phyloP scores from a whole-genome alignment of 1,140 invertebrate species.

The Samia ricini region DNA sequence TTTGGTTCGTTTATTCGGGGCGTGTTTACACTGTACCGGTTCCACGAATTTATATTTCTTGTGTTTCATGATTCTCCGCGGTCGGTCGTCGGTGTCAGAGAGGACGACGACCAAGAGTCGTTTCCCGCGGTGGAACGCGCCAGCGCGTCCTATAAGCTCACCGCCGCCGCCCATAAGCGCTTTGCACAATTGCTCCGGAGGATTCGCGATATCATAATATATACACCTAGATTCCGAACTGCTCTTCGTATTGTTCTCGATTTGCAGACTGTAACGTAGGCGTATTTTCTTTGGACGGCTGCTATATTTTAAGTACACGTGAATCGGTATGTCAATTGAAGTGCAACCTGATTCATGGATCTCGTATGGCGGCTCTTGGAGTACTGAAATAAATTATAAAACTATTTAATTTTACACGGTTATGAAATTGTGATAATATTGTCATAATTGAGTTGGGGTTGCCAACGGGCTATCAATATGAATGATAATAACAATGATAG shows the following conservation, averaged over 20 bases:
- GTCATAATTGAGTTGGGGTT: conserved; percentile 11
- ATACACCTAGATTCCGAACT: conserved; percentile 56
- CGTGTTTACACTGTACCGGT: conserved; percentile 48
- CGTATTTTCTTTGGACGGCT: conserved; percentile 64
- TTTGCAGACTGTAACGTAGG: conserved; percentile 59
- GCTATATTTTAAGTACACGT: conserved; percentile 69
- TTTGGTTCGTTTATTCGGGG: conserved; percentile 34
- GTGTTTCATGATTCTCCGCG: conserved; percentile 24
- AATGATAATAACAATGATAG: conserved; percentile 19
- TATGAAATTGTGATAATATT: conserved; percentile 28
- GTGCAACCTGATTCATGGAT: conserved; percentile 69
- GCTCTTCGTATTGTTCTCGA: conserved; percentile 58
- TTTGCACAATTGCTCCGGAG: conserved; percentile 50
- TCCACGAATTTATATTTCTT: conserved; percentile 53
- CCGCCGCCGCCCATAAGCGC: conserved; percentile 64
- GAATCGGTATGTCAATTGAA: conserved; percentile 67
- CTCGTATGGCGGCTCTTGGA: conserved; percentile 72
- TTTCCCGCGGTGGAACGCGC: conserved; percentile 25
- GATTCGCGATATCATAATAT: conserved; percentile 66
- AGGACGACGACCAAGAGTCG: conserved; percentile 41
- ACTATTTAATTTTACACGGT: conserved; percentile 9
- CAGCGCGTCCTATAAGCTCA: conserved; percentile 48
- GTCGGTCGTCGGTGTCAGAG: conserved; percentile 34
- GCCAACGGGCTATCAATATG: conserved; percentile 16
- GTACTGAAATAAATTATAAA: conserved; percentile 53